phyloP scores from a whole-genome alignment of 2,797 vertebrate genomes.

The Chanos chanos region DNA sequence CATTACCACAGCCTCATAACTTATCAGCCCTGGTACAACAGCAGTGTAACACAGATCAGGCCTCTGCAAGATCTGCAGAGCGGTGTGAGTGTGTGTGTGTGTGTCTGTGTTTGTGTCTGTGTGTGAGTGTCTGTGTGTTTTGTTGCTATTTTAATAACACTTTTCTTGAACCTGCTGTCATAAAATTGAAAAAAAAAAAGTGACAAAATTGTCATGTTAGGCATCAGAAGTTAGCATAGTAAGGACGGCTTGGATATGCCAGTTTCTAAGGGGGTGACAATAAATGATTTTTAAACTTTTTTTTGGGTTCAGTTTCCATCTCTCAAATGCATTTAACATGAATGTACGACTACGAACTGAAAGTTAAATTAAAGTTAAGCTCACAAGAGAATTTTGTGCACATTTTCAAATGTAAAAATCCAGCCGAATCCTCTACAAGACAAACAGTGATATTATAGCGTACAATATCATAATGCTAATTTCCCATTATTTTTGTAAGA shows the following conservation, averaged over 20 bases:
- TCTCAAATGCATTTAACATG: no score
- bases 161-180: not conserved
- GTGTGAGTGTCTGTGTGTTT: not conserved
- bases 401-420: slow-evolving; percentile 8
- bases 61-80: no score
- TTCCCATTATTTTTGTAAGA: no score
- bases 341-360: no score
- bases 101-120: not conserved
- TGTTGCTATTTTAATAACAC: not conserved
- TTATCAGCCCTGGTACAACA: not conserved
- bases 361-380: slow-evolving; percentile 8
- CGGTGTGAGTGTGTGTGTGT: not conserved
- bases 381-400: slow-evolving; percentile 9
- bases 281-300: not conserved
- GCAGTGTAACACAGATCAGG: no score
- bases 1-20: slow-evolving; percentile 30
- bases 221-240: no score
- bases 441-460: slow-evolving; percentile 7
- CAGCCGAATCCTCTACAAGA: slow-evolving; percentile 10
- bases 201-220: no score
- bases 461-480: no score
- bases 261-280: no score
- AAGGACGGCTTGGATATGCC: no score
- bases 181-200: no score
- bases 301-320: not conserved